These are phyloP conservation scores for Junonia oenone DNA, from an alignment of 2,888 invertebrate genomes.

Conservation along the genomic window DNA sequence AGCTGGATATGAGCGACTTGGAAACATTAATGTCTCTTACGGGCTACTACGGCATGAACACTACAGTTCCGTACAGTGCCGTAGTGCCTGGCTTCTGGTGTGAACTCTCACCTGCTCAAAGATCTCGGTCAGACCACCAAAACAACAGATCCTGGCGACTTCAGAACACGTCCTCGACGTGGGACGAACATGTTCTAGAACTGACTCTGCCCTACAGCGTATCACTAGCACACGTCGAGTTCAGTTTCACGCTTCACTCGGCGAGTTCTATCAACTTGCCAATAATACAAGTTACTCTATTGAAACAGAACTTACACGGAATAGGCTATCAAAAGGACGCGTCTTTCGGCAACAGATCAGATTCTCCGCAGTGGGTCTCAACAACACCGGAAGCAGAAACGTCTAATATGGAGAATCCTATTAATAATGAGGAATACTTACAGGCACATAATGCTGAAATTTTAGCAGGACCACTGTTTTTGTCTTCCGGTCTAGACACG, in stretches of 20 bases:
- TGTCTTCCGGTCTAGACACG: constrained; percentile 89
- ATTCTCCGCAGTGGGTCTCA: constrained; percentile 62
- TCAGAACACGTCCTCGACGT: constrained; percentile 92
- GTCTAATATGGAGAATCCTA: constrained; percentile 83
- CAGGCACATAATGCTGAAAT: constrained; percentile 94
- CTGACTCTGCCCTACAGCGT: constrained; percentile 89
- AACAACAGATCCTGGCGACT: constrained; percentile 93
- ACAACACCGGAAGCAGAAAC: constrained; percentile 57
- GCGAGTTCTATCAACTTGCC: constrained; percentile 87
- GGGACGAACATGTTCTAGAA: constrained; percentile 96
- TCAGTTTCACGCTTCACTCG: constrained; percentile 90
- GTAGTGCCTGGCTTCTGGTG: constrained; percentile 97
- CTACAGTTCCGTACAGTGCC: constrained; percentile 84
- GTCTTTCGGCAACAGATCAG: constrained; percentile 56
- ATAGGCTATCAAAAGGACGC: constrained; percentile 77
- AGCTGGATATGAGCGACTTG: constrained; percentile 80
- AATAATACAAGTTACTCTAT: constrained; percentile 85
- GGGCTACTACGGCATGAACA: constrained; percentile 83
- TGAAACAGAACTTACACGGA: constrained; percentile 81
- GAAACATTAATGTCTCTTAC: constrained; percentile 86
- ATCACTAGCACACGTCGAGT: constrained; percentile 92
- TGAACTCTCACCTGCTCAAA: constrained; percentile 93
- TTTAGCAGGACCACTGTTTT: constrained; percentile 91
- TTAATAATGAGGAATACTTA: constrained; percentile 88
- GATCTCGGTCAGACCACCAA: constrained; percentile 92